Evolutionary conservation across 2,888 invertebrate species (phyloP).

Genomic region (Baronia brevicornis): DNA sequence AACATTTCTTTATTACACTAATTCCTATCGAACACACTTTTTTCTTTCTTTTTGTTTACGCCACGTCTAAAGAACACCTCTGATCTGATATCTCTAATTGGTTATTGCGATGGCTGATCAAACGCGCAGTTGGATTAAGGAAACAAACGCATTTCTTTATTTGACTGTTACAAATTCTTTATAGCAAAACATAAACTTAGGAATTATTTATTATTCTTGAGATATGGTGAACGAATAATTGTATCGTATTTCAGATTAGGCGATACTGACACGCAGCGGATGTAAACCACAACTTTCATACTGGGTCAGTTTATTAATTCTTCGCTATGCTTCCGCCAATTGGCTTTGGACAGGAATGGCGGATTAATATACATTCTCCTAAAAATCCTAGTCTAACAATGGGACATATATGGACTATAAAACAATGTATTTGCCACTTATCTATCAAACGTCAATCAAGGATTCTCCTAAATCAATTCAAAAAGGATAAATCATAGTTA

Average conservation of each 20-base stretch:
- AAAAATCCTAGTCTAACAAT: too few relatives aligned
- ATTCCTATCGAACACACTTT: constrained; percentile 48
- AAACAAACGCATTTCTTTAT: constrained; percentile 14
- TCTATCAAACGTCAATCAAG: too few relatives aligned
- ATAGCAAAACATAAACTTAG: constrained; percentile 13
- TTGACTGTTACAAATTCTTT: constrained; percentile 16
- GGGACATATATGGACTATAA: too few relatives aligned
- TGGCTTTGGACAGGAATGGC: too few relatives aligned
- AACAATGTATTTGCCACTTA: too few relatives aligned
- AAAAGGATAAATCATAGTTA: too few relatives aligned
- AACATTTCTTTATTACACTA: constrained; percentile 40
- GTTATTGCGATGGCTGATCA: constrained; percentile 13
- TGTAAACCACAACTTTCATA: too few relatives aligned
- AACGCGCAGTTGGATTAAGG: constrained; percentile 14
- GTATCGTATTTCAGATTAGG: constrained; percentile 8
- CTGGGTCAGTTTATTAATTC: too few relatives aligned
- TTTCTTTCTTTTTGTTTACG: constrained; percentile 29
- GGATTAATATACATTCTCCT: too few relatives aligned
- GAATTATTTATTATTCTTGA: constrained; percentile 14
- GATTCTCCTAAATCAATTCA: too few relatives aligned
- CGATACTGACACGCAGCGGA: constrained; percentile 2
- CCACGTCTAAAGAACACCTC: constrained; percentile 13
- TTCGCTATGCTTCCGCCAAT: too few relatives aligned
- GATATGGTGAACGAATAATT: constrained; percentile 14
- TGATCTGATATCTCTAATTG: constrained; percentile 17